Base-by-base conservation (phyloP, 2,888 invertebrate genomes). In the Apotomis betuletana region DNA sequence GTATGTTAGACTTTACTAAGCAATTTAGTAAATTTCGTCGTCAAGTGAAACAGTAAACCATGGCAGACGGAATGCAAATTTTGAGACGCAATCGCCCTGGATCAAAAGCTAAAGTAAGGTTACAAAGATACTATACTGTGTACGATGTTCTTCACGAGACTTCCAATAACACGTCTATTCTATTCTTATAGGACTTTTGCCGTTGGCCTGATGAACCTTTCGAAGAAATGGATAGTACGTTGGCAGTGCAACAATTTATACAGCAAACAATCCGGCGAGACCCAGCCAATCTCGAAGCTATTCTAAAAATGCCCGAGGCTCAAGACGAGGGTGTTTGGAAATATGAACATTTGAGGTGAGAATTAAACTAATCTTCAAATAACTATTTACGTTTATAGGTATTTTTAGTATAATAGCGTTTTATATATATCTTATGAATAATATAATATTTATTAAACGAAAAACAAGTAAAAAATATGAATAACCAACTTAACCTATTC, bases 261-360 rank as follows among this genome's bases (percentile, higher is more conserved):
- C 99, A 99, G 89, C 99, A 99, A 92, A 96, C 98, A 78, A 99
- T 99, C 80, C 95, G 98, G 78, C 95, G 96, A 76, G 98, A 99
- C 90, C 98, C 98, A 41, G 95, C 97, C 9, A 98, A 98, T 92
- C 97, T 99, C 74, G 99, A 99, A 82, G 95, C 97, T 73, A 99
- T 99, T 83, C 93, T 99, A 64, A 98, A 96, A 82, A 98, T 99
- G 94, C 99, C 99, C 2, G 99, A 99, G 80, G 96, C 97, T 27
- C 99, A 99, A 90, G 99, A 99, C 87, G 99, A 99, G 90, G 99
- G 99, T 54, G 99, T 99, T 63, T 99, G 99, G 99, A 99, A 99
- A 92, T 99, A 99, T 89, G 99, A 99, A 93, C 99, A 99, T 94
- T 94, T 99, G 74, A 95, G 97, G 97, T 97, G 89, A 74, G 58